These are phyloP conservation scores for Tetropium fuscum DNA, from an alignment of 2,888 invertebrate genomes.

Conservation along the genomic window DNA sequence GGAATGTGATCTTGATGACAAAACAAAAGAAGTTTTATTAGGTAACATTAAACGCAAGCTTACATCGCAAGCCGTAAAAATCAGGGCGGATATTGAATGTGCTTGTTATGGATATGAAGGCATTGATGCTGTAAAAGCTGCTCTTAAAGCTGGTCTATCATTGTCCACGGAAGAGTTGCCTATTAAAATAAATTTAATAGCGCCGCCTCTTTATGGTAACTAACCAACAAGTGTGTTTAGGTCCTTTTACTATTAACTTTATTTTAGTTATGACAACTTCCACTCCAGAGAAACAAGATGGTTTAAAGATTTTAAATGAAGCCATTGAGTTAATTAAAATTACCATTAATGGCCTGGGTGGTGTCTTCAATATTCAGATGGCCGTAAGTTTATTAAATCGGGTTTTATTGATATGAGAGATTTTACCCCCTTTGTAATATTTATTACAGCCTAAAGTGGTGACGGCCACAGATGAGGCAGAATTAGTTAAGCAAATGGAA, in stretches of 20 bases:
- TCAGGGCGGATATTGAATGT: slow-evolving; percentile 92
- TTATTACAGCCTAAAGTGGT: slow-evolving; percentile 86
- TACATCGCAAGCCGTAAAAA: slow-evolving; percentile 97
- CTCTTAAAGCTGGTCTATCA: slow-evolving; percentile 89
- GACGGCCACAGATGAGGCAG: slow-evolving; percentile 97
- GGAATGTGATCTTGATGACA: slow-evolving; percentile 94
- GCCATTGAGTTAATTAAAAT: slow-evolving; percentile 90
- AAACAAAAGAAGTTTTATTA: slow-evolving; percentile 91
- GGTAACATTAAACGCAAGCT: slow-evolving; percentile 96
- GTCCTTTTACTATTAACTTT: background rate
- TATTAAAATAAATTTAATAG: slow-evolving; percentile 98
- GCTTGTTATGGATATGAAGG: slow-evolving; percentile 98
- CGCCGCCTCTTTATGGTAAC: slow-evolving; percentile 88
- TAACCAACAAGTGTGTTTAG: slow-evolving; percentile 3
- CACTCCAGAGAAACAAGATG: slow-evolving; percentile 95
- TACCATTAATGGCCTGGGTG: slow-evolving; percentile 85
- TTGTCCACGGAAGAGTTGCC: slow-evolving; percentile 94
- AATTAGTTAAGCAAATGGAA: slow-evolving; percentile 93
- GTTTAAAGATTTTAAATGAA: slow-evolving; percentile 88
- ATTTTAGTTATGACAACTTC: slow-evolving; percentile 94
- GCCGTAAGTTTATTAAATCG: slow-evolving; percentile 66
- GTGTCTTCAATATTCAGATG: slow-evolving; percentile 95
- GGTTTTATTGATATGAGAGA: background rate
- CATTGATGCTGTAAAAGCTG: slow-evolving; percentile 97
- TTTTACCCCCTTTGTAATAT: background rate